phyloP scores from a whole-genome alignment of 2,113 vertebrate species.

The Erythrocercus mccallii region DNA sequence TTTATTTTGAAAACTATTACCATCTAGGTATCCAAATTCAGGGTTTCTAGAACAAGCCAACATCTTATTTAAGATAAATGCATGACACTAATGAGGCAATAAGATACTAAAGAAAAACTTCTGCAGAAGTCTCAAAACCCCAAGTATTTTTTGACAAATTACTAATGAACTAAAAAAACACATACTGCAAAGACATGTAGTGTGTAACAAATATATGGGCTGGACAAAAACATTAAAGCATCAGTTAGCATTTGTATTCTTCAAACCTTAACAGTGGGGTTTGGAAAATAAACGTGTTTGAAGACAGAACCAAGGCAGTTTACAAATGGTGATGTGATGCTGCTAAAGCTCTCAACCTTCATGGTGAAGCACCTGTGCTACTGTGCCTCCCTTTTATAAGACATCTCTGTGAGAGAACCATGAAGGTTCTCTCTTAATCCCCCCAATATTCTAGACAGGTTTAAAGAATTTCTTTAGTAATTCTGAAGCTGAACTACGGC shows the following conservation, averaged over 20 bases:
- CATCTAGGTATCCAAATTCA: background rate
- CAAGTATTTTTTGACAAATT: background rate
- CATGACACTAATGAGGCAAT: background rate
- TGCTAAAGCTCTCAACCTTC: background rate
- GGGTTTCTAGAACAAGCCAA: background rate
- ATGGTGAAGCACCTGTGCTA: background rate
- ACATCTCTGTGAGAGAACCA: background rate
- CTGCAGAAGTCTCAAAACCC: background rate
- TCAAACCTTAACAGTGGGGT: background rate
- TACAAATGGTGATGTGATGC: background rate
- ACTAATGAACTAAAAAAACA: background rate
- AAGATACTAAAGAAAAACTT: background rate
- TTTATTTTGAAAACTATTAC: background rate
- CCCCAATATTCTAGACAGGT: background rate
- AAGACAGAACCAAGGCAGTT: background rate
- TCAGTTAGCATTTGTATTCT: background rate
- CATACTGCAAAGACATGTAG: background rate
- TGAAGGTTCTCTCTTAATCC: background rate
- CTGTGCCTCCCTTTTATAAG: background rate
- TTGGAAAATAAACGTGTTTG: background rate
- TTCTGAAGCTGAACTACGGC: background rate
- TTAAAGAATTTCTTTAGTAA: background rate
- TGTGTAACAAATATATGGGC: background rate
- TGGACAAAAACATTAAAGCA: background rate
- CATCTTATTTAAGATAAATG: background rate